Percentiles rank a stretch among this genome's conserved stretches.
These are phyloP conservation scores for Cyanistes caeruleus DNA, from an alignment of 2,113 vertebrate species.

Conservation along the genomic window DNA sequence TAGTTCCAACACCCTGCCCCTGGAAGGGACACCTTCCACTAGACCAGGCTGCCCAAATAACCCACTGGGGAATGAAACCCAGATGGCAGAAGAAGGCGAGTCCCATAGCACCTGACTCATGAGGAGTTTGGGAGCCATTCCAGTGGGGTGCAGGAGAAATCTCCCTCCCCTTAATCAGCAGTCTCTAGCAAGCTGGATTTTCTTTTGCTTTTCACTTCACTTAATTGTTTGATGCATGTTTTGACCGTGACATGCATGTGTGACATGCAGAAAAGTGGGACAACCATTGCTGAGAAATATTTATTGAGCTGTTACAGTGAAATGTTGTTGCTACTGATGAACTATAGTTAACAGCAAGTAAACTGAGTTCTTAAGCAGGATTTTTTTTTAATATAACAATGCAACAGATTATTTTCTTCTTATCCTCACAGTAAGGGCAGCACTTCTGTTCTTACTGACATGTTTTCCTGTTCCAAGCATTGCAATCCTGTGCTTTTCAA, in stretches of 20 bases:
- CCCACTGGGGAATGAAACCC: background rate
- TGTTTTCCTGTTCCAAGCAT: background rate
- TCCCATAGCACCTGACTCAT: background rate
- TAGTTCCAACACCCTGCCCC: background rate
- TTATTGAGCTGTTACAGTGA: background rate
- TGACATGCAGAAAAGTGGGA: background rate
- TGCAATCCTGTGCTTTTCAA: background rate
- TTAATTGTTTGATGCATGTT: background rate
- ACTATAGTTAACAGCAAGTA: background rate
- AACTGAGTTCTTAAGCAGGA: background rate
- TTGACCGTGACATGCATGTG: background rate
- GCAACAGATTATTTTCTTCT: background rate
- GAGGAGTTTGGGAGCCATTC: background rate
- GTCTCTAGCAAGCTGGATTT: background rate
- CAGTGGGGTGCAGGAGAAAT: background rate
- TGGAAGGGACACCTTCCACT: background rate
- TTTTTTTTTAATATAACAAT: background rate
- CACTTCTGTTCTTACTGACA: background rate
- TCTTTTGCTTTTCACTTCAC: background rate
- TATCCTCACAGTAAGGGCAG: background rate
- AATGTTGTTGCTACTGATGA: background rate
- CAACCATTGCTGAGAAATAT: background rate
- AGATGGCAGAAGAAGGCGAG: background rate
- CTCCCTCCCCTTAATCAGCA: background rate
- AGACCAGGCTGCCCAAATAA: background rate